These are phyloP conservation scores for Geopemphigus sp. DNA, from an alignment of 1,140 invertebrate species.

Conservation along the genomic window DNA sequence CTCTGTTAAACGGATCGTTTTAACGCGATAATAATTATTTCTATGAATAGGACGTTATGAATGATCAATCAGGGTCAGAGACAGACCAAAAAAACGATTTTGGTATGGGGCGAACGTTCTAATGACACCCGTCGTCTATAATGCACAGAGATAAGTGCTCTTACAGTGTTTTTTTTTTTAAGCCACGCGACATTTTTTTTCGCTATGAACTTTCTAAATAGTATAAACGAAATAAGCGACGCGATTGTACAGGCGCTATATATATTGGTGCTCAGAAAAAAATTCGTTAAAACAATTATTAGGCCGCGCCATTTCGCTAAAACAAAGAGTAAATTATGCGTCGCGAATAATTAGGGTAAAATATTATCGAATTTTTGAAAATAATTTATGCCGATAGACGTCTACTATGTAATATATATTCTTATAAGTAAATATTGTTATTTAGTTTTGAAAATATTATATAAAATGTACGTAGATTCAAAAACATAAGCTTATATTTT, in stretches of 20 bases:
- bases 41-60: constrained; percentile 34
- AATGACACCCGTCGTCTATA: constrained; percentile 34
- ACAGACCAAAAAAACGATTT: constrained; percentile 9
- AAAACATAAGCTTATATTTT: too few species aligned
- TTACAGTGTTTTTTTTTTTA: constrained; percentile 6
- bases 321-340: too few species aligned
- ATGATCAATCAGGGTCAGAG: constrained; percentile 21
- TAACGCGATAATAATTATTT: constrained; percentile 45
- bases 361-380: too few species aligned
- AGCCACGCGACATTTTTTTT: constrained; percentile 26
- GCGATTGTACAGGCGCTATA: background rate
- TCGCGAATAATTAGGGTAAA: too few species aligned
- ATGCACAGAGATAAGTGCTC: background rate
- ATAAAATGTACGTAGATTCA: too few species aligned
- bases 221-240: background rate
- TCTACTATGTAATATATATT: too few species aligned
- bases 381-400: too few species aligned
- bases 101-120: background rate
- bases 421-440: too few species aligned
- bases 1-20: constrained; percentile 43
- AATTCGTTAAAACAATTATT: background rate
- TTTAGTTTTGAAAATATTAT: too few species aligned
- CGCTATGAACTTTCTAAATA: background rate
- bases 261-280: background rate
- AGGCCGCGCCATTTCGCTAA: too few species aligned